These are phyloP conservation scores for Ceuthmochares aereus DNA, from an alignment of 2,113 vertebrate species.

Conservation along the genomic window DNA sequence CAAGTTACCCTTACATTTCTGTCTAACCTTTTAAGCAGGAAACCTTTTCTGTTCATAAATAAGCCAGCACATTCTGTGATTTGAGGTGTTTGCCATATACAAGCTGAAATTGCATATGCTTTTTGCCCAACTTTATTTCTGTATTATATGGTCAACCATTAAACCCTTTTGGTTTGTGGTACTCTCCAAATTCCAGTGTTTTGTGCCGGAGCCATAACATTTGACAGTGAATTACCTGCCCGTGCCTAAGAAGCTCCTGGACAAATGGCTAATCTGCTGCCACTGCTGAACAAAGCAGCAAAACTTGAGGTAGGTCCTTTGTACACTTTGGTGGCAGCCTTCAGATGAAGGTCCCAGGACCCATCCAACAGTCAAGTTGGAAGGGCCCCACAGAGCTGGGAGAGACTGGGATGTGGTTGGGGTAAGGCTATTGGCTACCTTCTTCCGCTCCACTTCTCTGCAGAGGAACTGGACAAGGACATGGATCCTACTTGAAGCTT, in stretches of 20 bases:
- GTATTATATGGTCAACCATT: accelerated
- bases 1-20: conserved; percentile 16
- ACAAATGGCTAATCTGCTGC: not conserved
- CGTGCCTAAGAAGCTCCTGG: not conserved
- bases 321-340: accelerated
- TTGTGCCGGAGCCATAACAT: not conserved
- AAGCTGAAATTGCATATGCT: accelerated
- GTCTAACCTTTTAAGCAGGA: not conserved
- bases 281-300: not conserved
- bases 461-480: not conserved
- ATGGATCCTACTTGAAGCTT: not conserved
- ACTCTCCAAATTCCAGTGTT: not conserved
- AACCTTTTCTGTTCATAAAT: not conserved
- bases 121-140: not conserved
- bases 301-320: not conserved
- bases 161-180: not conserved
- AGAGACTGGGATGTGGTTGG: accelerated
- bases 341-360: not conserved
- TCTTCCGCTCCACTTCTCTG: not conserved
- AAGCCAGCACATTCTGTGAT: not conserved
- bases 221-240: not conserved
- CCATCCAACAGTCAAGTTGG: not conserved
- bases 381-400: accelerated
- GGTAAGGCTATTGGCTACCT: not conserved
- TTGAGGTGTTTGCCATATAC: not conserved